These are phyloP conservation scores for Nibea coibor DNA, from an alignment of 2,113 vertebrate species.

Conservation along the genomic window DNA sequence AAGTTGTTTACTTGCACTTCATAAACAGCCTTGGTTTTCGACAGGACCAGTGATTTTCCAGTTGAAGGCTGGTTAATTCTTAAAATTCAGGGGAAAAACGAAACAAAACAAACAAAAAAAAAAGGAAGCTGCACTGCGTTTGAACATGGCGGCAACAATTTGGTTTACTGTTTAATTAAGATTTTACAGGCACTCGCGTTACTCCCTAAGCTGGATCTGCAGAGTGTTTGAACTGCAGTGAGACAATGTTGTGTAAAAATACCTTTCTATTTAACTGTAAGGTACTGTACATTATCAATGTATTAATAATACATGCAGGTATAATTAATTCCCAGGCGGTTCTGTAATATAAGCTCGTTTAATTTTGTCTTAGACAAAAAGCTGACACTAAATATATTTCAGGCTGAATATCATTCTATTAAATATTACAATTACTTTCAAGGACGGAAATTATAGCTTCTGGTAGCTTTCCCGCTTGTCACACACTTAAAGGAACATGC, in stretches of 20 bases:
- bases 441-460: conserved; percentile 49
- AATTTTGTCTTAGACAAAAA: conserved; percentile 47
- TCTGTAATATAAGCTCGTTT: conserved; percentile 55
- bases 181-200: no score
- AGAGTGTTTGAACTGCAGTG: conserved; percentile 12
- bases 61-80: conserved; percentile 15
- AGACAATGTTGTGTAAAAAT: conserved; percentile 32
- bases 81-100: background rate
- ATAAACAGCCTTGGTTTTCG: conserved; percentile 20
- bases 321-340: conserved; percentile 46
- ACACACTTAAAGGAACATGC: conserved; percentile 26
- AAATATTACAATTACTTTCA: conserved; percentile 61
- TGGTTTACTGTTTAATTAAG: conserved; percentile 2
- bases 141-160: background rate
- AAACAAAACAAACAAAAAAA: background rate
- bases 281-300: conserved; percentile 43
- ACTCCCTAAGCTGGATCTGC: no score
- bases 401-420: conserved; percentile 56
- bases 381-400: conserved; percentile 54
- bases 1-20: conserved; percentile 16
- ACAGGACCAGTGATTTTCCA: background rate
- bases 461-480: conserved; percentile 24
- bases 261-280: conserved; percentile 36
- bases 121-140: no score
- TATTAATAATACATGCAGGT: conserved; percentile 61